Evolutionary conservation across 2,113 vertebrate genomes (phyloP), one percentile per base, ranked within the genome.

Genomic region (Apaloderma vittatum): DNA sequence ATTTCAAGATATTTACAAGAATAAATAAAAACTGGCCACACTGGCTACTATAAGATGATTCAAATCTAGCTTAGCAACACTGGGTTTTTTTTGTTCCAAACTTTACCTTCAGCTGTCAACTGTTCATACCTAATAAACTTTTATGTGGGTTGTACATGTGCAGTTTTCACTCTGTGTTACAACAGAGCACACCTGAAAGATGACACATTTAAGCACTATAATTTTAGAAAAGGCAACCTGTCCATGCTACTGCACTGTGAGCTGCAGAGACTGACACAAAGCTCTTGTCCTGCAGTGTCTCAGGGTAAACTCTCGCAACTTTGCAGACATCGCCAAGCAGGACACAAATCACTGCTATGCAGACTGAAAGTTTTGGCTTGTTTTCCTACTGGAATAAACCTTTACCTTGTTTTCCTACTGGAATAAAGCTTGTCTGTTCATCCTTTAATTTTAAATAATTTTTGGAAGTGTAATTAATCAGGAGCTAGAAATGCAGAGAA

Each of bases 211-310:
- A 55, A 23, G 49, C n/a, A 32, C 45, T 19, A 23, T 30, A 59
- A 3, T 26, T 36, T 49, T 36, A 46, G 34, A 29, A 55, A 66
- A 74, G 19, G 34, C 46, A 7, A 16, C 51, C 45, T 46, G 62
- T 5, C 22, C 74, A 18, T 78, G 65, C 18, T 73, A 54, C 3
- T 0, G 0, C 24, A 9, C 37, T 9, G 1, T 8, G 11, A 51
- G 11, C 55, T 74, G 66, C 34, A 70, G 45, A 82, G 49, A 18
- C 65, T 46, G 32, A 63, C 49, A 81, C 49, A n/a, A n/a, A 79
- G 32, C 45, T 76, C 46, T 52, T 55, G 43, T 45, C 49, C 80
- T 78, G 20, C 57, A 40, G 51, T 19, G 12, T 26, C 57, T 45
- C 67, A 13, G 32, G 26, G 26, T 16, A 57, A 86, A 62, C 19